Base-by-base conservation (phyloP, 2,888 invertebrate species). In the Drosophila cracens region DNA sequence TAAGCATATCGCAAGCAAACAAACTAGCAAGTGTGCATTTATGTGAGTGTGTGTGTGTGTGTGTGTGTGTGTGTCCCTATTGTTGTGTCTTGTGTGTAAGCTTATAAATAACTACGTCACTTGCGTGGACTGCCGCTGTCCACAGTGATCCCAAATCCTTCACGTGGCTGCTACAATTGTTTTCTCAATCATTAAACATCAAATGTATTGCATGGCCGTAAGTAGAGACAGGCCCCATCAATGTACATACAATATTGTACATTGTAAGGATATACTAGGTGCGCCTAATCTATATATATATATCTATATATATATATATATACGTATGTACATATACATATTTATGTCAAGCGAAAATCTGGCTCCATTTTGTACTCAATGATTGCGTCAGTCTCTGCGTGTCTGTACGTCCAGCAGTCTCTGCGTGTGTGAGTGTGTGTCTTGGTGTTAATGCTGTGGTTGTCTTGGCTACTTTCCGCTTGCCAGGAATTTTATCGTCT, bases 171-270 rank as follows among this genome's bases (percentile, higher is more conserved):
- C 64, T 54, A 29, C 67, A 65, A 61, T 76, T 81, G 81, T 78
- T 83, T 83, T 83, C 83, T 78, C 79, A 82, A 83, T 83, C 83
- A 83, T 83, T 83, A 83, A 83, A 73, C 81, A 81, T 61, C 71
- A 83, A 82, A 83, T 82, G 72, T 77, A 82, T 79, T 70, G 79
- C 71, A 67, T 59, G 72, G 43, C 62, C 70, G 59, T 74, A 65
- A 81, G 69, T 63, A 72, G 64, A 59, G 48, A 74, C 60, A 67
- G 38, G 25, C 8, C 25, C 46, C 46, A 46, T 46, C 46, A 46
- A 46, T 46, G 54, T 52, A 51, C 56, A 48, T 25, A 40, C 31
- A 54, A 46, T 13, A 36, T 38, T 38, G 59, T 29, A 59, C 61
- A 61, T 27, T 60, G 33, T 40, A 61, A 16, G 36, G 53, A 25